phyloP scores from a whole-genome alignment of 1,140 invertebrate species.

The Hylaeus volcanicus region DNA sequence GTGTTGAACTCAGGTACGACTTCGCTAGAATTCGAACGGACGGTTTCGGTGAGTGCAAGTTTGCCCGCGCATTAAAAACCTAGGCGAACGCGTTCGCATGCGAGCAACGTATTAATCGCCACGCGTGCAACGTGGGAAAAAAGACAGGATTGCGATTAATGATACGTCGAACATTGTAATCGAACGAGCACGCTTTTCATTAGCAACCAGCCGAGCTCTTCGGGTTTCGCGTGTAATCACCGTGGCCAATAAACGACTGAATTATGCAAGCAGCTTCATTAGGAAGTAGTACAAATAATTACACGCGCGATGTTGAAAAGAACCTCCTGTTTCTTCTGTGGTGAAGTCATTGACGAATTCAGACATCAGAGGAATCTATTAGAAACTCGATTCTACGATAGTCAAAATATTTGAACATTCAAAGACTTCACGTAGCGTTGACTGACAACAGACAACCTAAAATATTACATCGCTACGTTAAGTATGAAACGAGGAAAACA shows the following conservation, averaged over 20 bases:
- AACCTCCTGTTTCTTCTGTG: no score
- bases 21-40: neutral
- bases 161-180: slow-evolving; percentile 12
- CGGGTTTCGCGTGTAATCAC: neutral
- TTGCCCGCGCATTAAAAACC: slow-evolving; percentile 3
- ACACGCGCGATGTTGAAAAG: neutral
- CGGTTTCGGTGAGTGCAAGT: neutral
- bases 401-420: no score
- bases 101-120: neutral
- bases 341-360: no score
- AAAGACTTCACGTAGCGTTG: no score
- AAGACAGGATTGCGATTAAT: slow-evolving; percentile 31
- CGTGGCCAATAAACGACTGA: neutral
- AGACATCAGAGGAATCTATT: no score
- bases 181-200: neutral
- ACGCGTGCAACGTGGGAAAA: slow-evolving; percentile 4
- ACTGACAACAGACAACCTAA: no score
- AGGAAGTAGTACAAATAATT: neutral
- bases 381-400: no score
- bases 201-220: neutral
- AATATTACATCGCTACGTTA: no score
- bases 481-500: no score
- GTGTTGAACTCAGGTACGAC: neutral
- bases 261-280: neutral
- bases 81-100: slow-evolving; percentile 6